phyloP scores from a whole-genome alignment of 2,888 invertebrate genomes.

The Drosophila quinaria region DNA sequence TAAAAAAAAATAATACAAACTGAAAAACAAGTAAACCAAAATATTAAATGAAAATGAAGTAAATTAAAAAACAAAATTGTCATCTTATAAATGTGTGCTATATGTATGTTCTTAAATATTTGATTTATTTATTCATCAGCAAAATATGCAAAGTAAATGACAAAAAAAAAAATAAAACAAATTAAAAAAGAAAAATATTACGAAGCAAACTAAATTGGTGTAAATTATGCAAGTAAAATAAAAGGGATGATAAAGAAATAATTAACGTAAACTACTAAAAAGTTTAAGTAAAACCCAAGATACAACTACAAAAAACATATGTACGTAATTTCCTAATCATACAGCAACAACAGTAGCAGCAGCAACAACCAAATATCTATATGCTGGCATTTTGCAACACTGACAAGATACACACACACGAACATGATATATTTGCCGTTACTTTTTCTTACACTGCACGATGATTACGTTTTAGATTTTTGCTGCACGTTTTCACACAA shows the following conservation, averaged over 20 bases:
- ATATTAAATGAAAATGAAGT: constrained; percentile 12
- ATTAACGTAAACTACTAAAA: constrained; percentile 42
- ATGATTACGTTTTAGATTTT: constrained; percentile 62
- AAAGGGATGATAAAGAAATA: constrained; percentile 22
- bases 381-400: constrained; percentile 47
- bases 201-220: constrained; percentile 65
- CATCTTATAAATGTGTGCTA: constrained; percentile 55
- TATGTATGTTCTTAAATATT: constrained; percentile 54
- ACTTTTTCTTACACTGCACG: constrained; percentile 62
- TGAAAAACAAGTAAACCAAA: constrained; percentile 10
- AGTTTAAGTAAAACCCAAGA: constrained; percentile 34
- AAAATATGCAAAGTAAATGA: constrained; percentile 39
- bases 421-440: constrained; percentile 35
- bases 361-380: constrained; percentile 31
- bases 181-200: constrained; percentile 41
- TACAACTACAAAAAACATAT: constrained; percentile 11
- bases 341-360: constrained; percentile 15
- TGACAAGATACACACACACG: constrained; percentile 12
- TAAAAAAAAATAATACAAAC: constrained; percentile 13
- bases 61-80: constrained; percentile 40
- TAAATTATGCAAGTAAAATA: constrained; percentile 61
- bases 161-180: constrained; percentile 13
- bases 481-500: constrained; percentile 75
- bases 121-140: constrained; percentile 46
- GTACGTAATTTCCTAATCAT: constrained; percentile 68